Percentiles rank a stretch among this genome's conserved stretches.
phyloP scores from a whole-genome alignment of 2,113 vertebrate genomes.

The Dromaius novaehollandiae region DNA sequence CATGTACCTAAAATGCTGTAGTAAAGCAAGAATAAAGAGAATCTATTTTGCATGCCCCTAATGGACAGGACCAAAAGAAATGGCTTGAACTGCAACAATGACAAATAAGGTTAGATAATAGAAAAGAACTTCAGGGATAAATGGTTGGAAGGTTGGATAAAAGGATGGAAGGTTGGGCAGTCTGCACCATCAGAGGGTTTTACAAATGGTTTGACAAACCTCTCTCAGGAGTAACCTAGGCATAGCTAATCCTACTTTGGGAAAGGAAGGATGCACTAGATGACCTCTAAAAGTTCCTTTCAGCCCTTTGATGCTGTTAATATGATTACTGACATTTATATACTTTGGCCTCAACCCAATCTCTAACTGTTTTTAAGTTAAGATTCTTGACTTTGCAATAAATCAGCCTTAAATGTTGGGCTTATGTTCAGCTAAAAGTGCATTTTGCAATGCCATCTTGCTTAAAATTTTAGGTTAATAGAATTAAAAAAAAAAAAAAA shows the following conservation, averaged over 20 bases:
- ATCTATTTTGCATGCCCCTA: not conserved
- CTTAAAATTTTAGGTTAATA: conserved; percentile 56
- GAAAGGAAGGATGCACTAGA: not conserved
- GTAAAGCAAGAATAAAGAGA: not conserved
- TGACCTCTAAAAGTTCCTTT: not conserved
- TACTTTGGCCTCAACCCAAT: not conserved
- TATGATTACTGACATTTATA: not conserved
- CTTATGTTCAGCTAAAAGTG: not conserved
- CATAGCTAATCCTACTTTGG: not conserved
- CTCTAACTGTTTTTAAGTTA: not conserved
- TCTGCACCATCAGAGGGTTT: not conserved
- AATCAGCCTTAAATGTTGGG: not conserved
- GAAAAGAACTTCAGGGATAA: not conserved
- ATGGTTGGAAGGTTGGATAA: not conserved
- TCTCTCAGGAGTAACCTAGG: not conserved
- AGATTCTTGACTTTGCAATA: not conserved
- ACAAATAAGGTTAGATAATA: not conserved
- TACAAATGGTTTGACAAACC: not conserved
- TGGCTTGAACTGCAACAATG: not conserved
- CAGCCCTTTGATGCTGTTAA: not conserved
- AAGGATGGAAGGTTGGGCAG: not conserved
- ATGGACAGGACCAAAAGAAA: not conserved
- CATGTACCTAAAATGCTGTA: not conserved
- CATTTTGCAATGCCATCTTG: conserved; percentile 46
- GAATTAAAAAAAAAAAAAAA: not conserved